phyloP scores from a whole-genome alignment of 2,888 invertebrate genomes.

The Frankliniella fusca region DNA sequence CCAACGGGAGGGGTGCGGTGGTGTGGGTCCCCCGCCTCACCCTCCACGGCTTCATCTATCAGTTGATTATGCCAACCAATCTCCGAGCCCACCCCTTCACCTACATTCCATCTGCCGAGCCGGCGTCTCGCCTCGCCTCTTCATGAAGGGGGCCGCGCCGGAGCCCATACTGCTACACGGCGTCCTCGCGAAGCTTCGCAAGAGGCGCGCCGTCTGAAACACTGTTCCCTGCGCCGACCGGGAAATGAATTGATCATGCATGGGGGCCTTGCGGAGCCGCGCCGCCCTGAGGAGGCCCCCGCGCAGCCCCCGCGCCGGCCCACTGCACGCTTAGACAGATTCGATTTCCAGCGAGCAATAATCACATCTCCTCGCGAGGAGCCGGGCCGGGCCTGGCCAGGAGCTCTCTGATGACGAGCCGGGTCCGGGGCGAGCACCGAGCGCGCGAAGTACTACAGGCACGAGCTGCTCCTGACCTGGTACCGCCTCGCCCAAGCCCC shows the following conservation, averaged over 20 bases:
- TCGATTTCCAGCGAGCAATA: too few relatives aligned
- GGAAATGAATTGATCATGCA: constrained; percentile 21
- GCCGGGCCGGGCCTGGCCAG: too few relatives aligned
- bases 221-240: neutral
- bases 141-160: neutral
- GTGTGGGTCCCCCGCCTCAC: neutral
- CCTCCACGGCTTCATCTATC: neutral
- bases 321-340: neutral
- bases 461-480: too few relatives aligned
- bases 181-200: neutral
- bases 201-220: neutral
- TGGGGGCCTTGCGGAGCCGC: neutral
- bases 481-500: too few relatives aligned
- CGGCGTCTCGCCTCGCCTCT: too few relatives aligned
- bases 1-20: too few relatives aligned
- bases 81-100: neutral
- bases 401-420: too few relatives aligned
- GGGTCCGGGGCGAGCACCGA: too few relatives aligned
- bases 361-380: too few relatives aligned
- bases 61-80: constrained; percentile 26
- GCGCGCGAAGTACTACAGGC: too few relatives aligned
- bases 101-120: constrained; percentile 12
- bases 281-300: too few relatives aligned
- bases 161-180: neutral
- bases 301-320: neutral